Evolutionary conservation across 2,113 vertebrate genomes (phyloP).

Genomic region (Fukomys damarensis): DNA sequence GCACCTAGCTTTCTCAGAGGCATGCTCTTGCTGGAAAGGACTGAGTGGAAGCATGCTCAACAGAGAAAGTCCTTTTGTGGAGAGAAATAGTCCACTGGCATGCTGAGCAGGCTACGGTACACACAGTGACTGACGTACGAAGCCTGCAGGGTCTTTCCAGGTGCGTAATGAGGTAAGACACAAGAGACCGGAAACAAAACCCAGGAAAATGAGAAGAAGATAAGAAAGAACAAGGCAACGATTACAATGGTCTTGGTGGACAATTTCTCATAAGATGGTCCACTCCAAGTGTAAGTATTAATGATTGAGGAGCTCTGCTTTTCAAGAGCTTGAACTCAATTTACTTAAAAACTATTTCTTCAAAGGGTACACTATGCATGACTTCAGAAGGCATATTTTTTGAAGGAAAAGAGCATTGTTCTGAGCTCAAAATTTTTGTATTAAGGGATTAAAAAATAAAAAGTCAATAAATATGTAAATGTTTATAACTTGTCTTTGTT

Average conservation of each 20-base stretch:
- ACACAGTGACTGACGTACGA: not conserved
- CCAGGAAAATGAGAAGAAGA: not conserved
- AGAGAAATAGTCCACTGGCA: not conserved
- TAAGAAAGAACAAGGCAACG: not conserved
- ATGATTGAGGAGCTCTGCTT: not conserved
- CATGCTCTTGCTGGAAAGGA: not conserved
- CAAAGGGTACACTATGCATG: not conserved
- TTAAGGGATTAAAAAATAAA: not conserved
- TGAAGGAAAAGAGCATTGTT: not conserved
- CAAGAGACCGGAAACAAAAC: not conserved
- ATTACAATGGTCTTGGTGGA: not conserved
- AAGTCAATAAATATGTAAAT: not conserved
- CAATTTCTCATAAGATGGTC: not conserved
- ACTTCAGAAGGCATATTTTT: not conserved
- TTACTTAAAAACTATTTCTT: not conserved
- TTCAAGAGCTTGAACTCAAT: not conserved
- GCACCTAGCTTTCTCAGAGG: not conserved
- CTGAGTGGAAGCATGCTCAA: not conserved
- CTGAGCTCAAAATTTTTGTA: not conserved
- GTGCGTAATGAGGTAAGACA: not conserved
- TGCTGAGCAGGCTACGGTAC: not conserved
- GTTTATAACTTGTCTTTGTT: not conserved
- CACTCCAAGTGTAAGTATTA: not conserved
- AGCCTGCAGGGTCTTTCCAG: not conserved
- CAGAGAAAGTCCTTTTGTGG: not conserved